Evolutionary conservation across 2,113 vertebrate genomes (phyloP).

Genomic region (Sturnira hondurensis): DNA sequence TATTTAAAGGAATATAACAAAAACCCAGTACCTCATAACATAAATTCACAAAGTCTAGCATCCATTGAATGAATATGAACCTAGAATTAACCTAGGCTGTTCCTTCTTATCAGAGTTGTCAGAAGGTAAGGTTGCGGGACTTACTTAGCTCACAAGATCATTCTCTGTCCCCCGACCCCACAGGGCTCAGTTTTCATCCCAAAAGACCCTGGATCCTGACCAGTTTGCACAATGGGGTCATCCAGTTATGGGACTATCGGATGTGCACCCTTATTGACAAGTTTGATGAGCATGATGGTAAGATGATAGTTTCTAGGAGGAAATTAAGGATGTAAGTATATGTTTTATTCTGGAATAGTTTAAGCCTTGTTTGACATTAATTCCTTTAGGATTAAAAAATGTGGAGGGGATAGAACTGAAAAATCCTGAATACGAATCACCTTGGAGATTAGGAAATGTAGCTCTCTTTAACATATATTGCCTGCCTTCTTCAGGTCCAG

Average conservation of each 20-base stretch:
- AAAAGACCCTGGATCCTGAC: slow-evolving; percentile 97
- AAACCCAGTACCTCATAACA: not conserved
- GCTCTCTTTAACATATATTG: not conserved
- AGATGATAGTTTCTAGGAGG: slow-evolving; percentile 25
- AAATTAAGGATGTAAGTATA: not conserved
- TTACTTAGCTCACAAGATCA: not conserved
- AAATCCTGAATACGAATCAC: not conserved
- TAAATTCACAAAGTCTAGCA: not conserved
- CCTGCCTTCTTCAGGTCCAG: slow-evolving; percentile 83
- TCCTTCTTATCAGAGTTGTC: not conserved
- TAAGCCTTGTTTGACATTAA: not conserved
- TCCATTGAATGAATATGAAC: not conserved
- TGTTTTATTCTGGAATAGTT: not conserved
- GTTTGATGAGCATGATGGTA: slow-evolving; percentile 97
- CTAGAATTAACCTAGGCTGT: not conserved
- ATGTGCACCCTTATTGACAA: slow-evolving; percentile 99
- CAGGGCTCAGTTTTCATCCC: slow-evolving; percentile 96
- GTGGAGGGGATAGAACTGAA: not conserved
- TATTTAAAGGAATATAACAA: slow-evolving; percentile 20
- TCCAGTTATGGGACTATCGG: slow-evolving; percentile 98
- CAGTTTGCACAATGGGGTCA: slow-evolving; percentile 96
- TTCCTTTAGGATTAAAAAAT: not conserved
- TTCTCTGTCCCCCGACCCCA: not conserved
- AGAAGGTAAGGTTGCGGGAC: not conserved
- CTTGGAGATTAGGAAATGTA: not conserved